These are phyloP conservation scores for Tautogolabrus adspersus DNA, from an alignment of 2,113 vertebrate species.

Conservation along the genomic window DNA sequence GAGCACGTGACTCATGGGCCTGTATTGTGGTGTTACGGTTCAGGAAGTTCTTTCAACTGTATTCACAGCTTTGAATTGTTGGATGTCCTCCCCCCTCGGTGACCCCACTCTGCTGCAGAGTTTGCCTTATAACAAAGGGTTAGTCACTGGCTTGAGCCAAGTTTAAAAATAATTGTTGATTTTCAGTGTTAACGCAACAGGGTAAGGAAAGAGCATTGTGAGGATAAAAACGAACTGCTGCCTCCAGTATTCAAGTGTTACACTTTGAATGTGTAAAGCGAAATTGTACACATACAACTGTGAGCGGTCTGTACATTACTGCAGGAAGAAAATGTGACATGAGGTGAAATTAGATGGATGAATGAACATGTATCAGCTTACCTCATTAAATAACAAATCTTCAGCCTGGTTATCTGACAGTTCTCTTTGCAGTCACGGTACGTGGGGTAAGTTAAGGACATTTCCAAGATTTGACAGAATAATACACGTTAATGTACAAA, in stretches of 20 bases:
- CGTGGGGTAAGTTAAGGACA: constrained; percentile 88
- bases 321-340: not conserved
- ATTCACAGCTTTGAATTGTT: not conserved
- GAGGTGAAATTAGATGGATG: not conserved
- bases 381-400: constrained; percentile 98
- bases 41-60: not conserved
- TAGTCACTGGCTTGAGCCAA: not conserved
- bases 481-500: not conserved
- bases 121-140: not conserved
- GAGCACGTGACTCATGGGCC: constrained; percentile 1
- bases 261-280: no score
- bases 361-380: constrained; percentile 71
- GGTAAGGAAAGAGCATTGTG: not conserved
- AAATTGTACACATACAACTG: no score
- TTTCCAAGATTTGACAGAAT: constrained; percentile 8
- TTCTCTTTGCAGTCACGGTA: constrained; percentile 89
- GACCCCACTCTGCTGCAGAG: not conserved
- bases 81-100: not conserved
- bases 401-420: constrained; percentile 87
- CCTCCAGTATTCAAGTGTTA: not conserved
- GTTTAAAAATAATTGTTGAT: not conserved
- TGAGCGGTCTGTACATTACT: no score
- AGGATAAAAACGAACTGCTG: not conserved
- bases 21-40: not conserved
- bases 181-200: no score